These are phyloP conservation scores for Dendronephthya gigantea DNA, from an alignment of 64 coral and sea anemone species.

Conservation along the genomic window DNA sequence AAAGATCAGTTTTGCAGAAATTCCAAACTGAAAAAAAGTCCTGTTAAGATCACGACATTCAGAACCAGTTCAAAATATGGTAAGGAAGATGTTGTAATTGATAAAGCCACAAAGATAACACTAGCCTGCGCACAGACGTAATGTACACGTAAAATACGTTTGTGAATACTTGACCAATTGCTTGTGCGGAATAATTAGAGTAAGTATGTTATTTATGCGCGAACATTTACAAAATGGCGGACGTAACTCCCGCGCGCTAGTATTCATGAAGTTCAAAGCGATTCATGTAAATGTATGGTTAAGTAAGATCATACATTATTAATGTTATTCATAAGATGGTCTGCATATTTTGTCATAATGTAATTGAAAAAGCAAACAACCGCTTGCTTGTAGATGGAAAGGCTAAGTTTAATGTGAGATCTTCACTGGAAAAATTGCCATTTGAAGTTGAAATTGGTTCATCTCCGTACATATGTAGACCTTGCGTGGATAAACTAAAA, in stretches of 20 bases:
- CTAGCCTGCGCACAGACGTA: not conserved
- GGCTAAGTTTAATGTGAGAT: not conserved
- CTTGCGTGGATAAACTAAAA: not conserved
- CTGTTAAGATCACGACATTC: conserved; percentile 9
- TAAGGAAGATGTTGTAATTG: not conserved
- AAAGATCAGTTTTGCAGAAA: not conserved
- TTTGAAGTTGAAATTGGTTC: not conserved
- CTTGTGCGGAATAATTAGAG: not conserved
- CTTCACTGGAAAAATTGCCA: not conserved
- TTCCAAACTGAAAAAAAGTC: conserved; percentile 16
- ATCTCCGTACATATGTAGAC: not conserved
- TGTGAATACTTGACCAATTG: not conserved
- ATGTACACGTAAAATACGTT: not conserved
- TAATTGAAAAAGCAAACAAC: not conserved
- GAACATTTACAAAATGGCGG: not conserved
- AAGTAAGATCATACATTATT: not conserved
- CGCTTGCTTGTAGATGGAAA: not conserved
- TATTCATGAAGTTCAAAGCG: not conserved
- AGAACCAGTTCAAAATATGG: conserved; percentile 9
- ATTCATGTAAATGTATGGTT: not conserved
- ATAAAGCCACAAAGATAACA: not conserved
- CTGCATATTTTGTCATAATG: not conserved
- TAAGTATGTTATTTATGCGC: not conserved
- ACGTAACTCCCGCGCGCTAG: not conserved
- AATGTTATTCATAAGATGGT: not conserved